phyloP scores from a whole-genome alignment of 2,113 vertebrate genomes.

The Mirza zaza region DNA sequence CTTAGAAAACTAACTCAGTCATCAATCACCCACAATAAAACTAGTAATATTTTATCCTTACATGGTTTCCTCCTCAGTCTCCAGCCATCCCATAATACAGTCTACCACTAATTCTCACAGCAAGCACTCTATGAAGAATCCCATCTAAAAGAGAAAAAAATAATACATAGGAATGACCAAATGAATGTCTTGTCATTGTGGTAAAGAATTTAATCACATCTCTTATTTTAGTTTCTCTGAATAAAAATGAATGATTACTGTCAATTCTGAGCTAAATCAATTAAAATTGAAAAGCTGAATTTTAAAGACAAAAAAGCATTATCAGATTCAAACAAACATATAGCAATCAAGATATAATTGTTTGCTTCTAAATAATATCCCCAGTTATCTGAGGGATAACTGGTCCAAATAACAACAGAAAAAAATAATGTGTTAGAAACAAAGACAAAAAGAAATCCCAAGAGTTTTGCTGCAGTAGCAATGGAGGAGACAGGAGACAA shows the following conservation, averaged over 20 bases:
- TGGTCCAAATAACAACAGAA: background rate
- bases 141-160: background rate
- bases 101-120: background rate
- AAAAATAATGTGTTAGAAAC: background rate
- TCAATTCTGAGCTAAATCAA: background rate
- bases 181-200: background rate
- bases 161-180: constrained; percentile 14
- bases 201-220: background rate
- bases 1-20: background rate
- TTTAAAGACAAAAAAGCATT: background rate
- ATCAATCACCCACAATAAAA: background rate
- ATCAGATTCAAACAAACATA: constrained; percentile 3
- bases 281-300: background rate
- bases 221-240: background rate
- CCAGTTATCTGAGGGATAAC: background rate
- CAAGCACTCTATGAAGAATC: background rate
- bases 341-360: constrained; percentile 43
- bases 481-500: background rate
- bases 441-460: background rate
- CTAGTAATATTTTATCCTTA: background rate
- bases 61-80: background rate
- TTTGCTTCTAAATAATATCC: constrained; percentile 6
- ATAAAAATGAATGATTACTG: constrained; percentile 52
- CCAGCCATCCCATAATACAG: background rate
- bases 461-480: background rate